Evolutionary conservation across 2,113 vertebrate genomes (phyloP).

Genomic region (Phylloscopus whistleri): DNA sequence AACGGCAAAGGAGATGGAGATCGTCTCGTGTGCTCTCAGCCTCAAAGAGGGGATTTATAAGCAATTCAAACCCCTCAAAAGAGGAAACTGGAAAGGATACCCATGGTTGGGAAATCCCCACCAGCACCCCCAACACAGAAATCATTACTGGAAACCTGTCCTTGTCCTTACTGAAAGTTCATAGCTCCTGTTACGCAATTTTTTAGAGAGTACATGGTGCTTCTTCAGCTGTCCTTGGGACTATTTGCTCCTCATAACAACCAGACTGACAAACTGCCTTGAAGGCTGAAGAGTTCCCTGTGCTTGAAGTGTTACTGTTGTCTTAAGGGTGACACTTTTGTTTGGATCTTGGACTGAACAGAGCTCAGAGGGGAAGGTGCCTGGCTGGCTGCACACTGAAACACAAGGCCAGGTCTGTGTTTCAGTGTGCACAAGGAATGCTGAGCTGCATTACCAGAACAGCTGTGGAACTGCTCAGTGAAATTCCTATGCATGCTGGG

Average conservation of each 20-base stretch:
- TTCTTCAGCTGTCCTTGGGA: not conserved
- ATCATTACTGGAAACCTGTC: not conserved
- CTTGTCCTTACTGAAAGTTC: not conserved
- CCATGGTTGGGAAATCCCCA: not conserved
- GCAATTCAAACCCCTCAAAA: not conserved
- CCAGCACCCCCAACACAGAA: not conserved
- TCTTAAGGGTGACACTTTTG: not conserved
- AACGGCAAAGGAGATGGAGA: not conserved
- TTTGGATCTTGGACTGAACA: not conserved
- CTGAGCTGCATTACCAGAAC: not conserved
- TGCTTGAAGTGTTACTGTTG: not conserved
- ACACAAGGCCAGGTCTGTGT: not conserved
- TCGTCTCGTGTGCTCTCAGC: not conserved
- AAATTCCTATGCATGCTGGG: rapidly evolving
- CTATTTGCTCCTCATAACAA: not conserved
- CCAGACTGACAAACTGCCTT: not conserved
- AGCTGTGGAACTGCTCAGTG: not conserved
- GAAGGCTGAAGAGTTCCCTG: not conserved
- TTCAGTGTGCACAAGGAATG: rapidly evolving
- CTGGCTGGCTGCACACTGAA: not conserved
- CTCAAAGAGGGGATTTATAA: slow-evolving; percentile 30
- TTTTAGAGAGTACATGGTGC: not conserved
- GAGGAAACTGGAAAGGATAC: not conserved
- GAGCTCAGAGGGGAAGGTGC: not conserved
- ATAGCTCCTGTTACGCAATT: not conserved